phyloP scores from a whole-genome alignment of 2,888 invertebrate genomes.

The Icerya purchasi region DNA sequence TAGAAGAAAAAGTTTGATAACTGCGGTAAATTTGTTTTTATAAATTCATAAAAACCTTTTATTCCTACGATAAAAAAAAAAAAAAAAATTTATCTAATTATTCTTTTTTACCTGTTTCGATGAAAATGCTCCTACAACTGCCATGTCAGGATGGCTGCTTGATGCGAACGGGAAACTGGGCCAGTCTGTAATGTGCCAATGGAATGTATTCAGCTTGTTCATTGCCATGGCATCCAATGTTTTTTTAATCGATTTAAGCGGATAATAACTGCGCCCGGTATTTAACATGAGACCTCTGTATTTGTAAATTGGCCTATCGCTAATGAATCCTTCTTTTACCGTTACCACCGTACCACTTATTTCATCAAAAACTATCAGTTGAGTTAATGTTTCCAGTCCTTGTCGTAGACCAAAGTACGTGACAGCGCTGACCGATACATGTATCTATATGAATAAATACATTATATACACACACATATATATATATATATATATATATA shows the following conservation, averaged over 20 bases:
- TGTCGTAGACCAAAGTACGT: slow-evolving; percentile 49
- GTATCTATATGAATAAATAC: too few relatives aligned
- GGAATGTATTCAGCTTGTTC: slow-evolving; percentile 79
- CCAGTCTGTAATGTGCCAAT: slow-evolving; percentile 86
- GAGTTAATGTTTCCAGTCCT: slow-evolving; percentile 50
- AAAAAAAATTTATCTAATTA: too few relatives aligned
- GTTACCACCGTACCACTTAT: slow-evolving; percentile 36
- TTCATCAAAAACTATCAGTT: slow-evolving; percentile 46
- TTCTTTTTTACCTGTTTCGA: slow-evolving; percentile 34
- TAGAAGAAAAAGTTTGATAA: too few relatives aligned
- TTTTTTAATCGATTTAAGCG: slow-evolving; percentile 43
- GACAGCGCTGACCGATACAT: slow-evolving; percentile 19
- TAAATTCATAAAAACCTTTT: too few relatives aligned
- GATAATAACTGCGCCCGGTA: slow-evolving; percentile 69
- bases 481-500: too few relatives aligned
- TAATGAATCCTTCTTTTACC: slow-evolving; percentile 37
- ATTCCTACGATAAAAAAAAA: too few relatives aligned
- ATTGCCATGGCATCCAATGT: slow-evolving; percentile 76
- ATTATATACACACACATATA: too few relatives aligned
- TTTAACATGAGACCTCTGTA: slow-evolving; percentile 78
- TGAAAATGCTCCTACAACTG: slow-evolving; percentile 56
- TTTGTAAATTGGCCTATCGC: slow-evolving; percentile 62
- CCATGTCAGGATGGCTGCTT: slow-evolving; percentile 44
- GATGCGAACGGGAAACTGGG: slow-evolving; percentile 82
- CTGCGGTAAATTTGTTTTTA: too few relatives aligned